These are phyloP conservation scores for Camelus dromedarius DNA, from an alignment of 2,113 vertebrate species.

Conservation along the genomic window DNA sequence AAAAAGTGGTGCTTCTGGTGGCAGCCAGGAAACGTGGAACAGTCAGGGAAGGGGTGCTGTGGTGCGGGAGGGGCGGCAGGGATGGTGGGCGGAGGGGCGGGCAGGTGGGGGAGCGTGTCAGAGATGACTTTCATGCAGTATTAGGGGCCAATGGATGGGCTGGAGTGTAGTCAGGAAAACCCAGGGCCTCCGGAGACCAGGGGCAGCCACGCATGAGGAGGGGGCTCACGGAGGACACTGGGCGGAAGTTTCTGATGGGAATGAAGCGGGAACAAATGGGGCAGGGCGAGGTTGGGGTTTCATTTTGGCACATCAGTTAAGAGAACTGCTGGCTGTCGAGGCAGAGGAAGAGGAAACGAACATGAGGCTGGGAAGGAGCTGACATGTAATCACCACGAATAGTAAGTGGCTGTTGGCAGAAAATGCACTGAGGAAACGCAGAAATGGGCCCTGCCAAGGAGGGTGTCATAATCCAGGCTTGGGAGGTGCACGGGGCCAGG, in stretches of 20 bases:
- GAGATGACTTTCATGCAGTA: neutral
- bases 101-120: neutral
- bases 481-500: neutral
- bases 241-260: neutral
- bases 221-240: neutral
- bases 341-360: neutral
- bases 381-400: fast-evolving
- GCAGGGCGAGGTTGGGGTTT: neutral
- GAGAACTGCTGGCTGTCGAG: neutral
- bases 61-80: too few species aligned
- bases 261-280: neutral
- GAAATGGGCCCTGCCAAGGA: neutral
- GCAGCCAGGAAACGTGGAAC: neutral
- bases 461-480: neutral
- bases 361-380: neutral
- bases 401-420: conserved; percentile 30
- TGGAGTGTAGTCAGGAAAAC: neutral
- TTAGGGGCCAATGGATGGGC: neutral
- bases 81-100: too few species aligned
- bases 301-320: neutral
- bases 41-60: neutral
- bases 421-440: neutral
- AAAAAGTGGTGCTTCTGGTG: fast-evolving
- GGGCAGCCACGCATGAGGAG: neutral
- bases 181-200: neutral